Evolutionary conservation across 92 coral and sea anemone genomes (phyloP).

Genomic region (Actinostola sp.): DNA sequence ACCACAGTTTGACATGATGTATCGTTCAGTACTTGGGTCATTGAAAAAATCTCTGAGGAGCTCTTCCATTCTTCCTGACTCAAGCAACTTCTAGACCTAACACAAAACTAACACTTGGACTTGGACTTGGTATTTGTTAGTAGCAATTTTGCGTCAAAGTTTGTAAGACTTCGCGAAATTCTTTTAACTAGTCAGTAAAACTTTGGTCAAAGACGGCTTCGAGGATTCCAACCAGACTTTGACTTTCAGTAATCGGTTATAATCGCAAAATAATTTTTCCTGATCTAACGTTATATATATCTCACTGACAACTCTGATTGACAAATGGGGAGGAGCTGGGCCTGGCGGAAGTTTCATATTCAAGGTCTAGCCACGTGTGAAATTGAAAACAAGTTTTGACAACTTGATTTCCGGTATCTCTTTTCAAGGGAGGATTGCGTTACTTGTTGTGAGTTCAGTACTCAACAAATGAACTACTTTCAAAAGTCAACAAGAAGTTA

Average conservation of each 20-base stretch:
- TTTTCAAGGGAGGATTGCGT: constrained; percentile 20
- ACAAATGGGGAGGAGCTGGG: constrained; percentile 23
- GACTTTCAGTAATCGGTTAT: constrained; percentile 4
- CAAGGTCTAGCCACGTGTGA: constrained; percentile 31
- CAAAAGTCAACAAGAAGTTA: not conserved
- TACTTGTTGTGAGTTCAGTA: constrained; percentile 2
- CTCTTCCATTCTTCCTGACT: constrained; percentile 29
- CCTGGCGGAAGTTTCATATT: constrained; percentile 39
- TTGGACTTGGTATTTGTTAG: not conserved
- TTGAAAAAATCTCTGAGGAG: constrained; percentile 41
- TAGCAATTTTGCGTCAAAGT: not conserved
- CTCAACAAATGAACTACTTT: not conserved
- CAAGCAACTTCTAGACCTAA: not conserved
- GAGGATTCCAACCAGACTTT: not conserved
- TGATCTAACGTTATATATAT: constrained; percentile 10
- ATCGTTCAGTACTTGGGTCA: constrained; percentile 44
- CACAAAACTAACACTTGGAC: too few relatives aligned
- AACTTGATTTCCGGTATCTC: constrained; percentile 26
- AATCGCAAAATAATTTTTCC: constrained; percentile 19
- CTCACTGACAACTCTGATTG: constrained; percentile 18
- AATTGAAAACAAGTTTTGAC: constrained; percentile 24
- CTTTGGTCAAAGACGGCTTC: not conserved
- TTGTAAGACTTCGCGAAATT: not conserved
- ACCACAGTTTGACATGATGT: constrained; percentile 48
- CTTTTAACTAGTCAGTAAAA: not conserved